These are phyloP conservation scores for Spinus olivaceus DNA, from an alignment of 2,797 vertebrate genomes.

Conservation along the genomic window DNA sequence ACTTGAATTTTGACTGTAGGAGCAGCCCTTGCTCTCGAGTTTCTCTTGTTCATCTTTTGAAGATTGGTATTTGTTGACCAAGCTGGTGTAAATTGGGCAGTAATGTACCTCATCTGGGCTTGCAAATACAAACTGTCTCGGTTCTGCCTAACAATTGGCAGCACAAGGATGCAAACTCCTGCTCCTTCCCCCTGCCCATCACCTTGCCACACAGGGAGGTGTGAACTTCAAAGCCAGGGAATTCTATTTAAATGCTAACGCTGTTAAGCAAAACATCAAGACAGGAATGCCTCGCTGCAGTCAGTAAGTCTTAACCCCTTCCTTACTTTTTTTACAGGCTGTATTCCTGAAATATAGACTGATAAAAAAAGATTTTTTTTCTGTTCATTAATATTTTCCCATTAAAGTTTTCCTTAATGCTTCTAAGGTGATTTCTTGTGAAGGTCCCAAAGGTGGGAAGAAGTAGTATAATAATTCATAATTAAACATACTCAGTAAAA, in stretches of 20 bases:
- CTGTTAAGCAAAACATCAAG: conserved; percentile 6
- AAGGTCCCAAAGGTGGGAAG: neutral
- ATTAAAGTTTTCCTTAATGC: neutral
- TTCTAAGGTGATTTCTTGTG: neutral
- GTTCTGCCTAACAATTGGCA: conserved; percentile 27
- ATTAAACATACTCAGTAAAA: neutral
- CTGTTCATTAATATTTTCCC: neutral
- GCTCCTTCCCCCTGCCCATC: conserved; percentile 21
- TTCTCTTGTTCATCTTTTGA: neutral
- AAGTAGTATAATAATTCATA: neutral
- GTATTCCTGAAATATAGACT: neutral
- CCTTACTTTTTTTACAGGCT: neutral
- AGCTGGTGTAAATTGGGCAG: neutral
- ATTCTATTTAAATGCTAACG: conserved; percentile 64
- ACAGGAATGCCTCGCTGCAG: neutral
- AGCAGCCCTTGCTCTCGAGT: neutral
- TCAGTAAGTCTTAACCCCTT: conserved; percentile 21
- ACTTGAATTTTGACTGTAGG: neutral
- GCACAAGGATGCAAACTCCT: neutral
- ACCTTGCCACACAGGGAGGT: conserved; percentile 4
- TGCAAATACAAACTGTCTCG: neutral
- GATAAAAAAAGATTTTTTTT: neutral
- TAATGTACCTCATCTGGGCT: neutral
- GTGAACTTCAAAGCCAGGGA: conserved; percentile 59
- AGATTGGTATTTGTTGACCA: neutral